These are phyloP conservation scores for Mesodorylaimus sp. DNA, from an alignment of 2,888 invertebrate genomes.

Conservation along the genomic window DNA sequence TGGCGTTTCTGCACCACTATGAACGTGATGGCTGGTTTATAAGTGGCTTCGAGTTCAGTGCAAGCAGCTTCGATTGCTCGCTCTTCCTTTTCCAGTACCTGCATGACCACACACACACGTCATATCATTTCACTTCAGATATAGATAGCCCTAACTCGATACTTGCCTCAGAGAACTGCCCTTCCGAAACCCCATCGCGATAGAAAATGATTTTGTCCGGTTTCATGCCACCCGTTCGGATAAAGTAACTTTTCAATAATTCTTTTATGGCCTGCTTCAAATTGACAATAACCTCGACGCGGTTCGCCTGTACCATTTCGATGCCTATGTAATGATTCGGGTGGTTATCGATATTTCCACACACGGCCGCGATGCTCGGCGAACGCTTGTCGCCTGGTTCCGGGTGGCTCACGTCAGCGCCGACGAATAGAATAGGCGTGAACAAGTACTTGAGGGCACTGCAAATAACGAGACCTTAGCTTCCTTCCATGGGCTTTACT, in stretches of 20 bases:
- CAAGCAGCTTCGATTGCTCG: conserved; percentile 11
- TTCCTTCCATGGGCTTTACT: background rate
- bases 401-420: conserved; percentile 78
- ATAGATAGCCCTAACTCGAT: too few relatives aligned
- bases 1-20: conserved; percentile 14
- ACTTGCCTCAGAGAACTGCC: conserved; percentile 26
- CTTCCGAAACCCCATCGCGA: conserved; percentile 26
- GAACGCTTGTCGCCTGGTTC: conserved; percentile 46
- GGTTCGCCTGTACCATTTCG: too few relatives aligned
- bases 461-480: background rate
- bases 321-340: too few relatives aligned
- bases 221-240: too few relatives aligned
- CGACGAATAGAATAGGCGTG: conserved; percentile 42
- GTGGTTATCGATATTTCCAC: too few relatives aligned
- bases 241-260: too few relatives aligned
- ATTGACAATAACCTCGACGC: too few relatives aligned
- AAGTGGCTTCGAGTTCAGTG: background rate
- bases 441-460: background rate
- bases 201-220: conserved; percentile 26
- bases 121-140: too few relatives aligned
- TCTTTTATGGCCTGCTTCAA: too few relatives aligned
- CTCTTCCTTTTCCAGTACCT: conserved; percentile 12
- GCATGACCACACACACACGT: too few relatives aligned
- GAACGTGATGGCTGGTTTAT: conserved; percentile 12
- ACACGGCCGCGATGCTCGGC: conserved; percentile 9